Evolutionary conservation across 1,140 invertebrate species (phyloP).

Genomic region (Ostrea edulis): DNA sequence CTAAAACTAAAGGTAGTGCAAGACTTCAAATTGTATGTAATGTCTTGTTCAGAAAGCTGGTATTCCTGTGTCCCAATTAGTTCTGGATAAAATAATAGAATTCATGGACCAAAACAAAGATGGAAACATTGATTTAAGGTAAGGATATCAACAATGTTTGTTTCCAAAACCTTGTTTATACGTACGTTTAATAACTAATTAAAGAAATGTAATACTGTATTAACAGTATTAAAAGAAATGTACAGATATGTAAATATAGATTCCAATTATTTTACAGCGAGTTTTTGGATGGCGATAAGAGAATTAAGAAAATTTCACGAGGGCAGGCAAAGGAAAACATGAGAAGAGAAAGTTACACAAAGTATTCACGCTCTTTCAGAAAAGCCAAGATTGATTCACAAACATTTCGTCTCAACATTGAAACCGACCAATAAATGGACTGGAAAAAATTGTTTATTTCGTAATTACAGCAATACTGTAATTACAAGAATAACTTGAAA

Average conservation of each 20-base stretch:
- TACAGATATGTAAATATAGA: neutral
- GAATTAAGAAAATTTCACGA: conserved; percentile 53
- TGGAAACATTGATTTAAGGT: conserved; percentile 46
- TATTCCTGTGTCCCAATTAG: conserved; percentile 44
- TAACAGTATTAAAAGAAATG: neutral
- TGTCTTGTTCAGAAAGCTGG: conserved; percentile 47
- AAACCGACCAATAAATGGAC: neutral
- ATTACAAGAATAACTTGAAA: neutral
- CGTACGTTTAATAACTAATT: neutral
- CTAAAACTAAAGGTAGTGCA: no score
- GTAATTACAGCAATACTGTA: neutral
- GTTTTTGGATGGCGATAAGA: conserved; percentile 56
- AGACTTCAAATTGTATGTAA: no score
- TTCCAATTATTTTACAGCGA: conserved; percentile 41
- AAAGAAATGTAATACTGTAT: neutral
- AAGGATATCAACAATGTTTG: neutral
- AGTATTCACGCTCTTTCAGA: conserved; percentile 54
- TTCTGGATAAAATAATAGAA: conserved; percentile 57
- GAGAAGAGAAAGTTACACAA: conserved; percentile 43
- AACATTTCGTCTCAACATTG: conserved; percentile 48
- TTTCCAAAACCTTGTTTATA: neutral
- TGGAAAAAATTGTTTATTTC: neutral
- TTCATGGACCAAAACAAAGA: conserved; percentile 55
- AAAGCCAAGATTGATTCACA: conserved; percentile 53
- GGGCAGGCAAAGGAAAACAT: conserved; percentile 33